Base-by-base conservation (phyloP, 23 tunicate genomes). In the Aplidium turbinatum region DNA sequence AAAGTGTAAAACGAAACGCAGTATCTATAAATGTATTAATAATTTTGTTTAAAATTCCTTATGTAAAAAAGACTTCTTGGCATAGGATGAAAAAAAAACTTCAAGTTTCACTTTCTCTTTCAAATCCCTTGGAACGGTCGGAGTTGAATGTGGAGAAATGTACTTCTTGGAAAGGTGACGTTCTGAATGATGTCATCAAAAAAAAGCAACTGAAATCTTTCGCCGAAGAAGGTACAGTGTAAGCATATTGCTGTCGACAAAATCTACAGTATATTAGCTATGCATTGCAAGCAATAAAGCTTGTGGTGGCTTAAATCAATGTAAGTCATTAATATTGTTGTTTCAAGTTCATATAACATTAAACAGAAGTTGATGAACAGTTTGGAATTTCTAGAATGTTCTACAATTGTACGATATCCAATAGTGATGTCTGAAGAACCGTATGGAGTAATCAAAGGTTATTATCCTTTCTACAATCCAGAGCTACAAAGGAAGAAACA, bases 211-310 rank as follows among this genome's bases (percentile, higher is more conserved):
- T 70, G 2, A 46, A 85, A 39, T 68, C 92, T 0, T 21, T 60
- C 32, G 57, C 63, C 9, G 92, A 85, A 25, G 72, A 78, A 58
- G 82, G 92, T 85, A n/a, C n/a, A n/a, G n/a, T n/a, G n/a, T n/a
- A n/a, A n/a, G n/a, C n/a, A n/a, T n/a, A n/a, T n/a, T n/a, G n/a
- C n/a, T n/a, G n/a, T n/a, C n/a, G n/a, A n/a, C n/a, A n/a, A n/a
- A n/a, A n/a, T n/a, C n/a, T n/a, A n/a, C n/a, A n/a, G n/a, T n/a
- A n/a, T n/a, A n/a, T n/a, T n/a, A n/a, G n/a, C n/a, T n/a, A n/a
- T n/a, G n/a, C n/a, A n/a, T n/a, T n/a, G n/a, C n/a, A n/a, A n/a
- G n/a, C n/a, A n/a, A n/a, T n/a, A n/a, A n/a, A n/a, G n/a, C n/a
- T n/a, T n/a, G n/a, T n/a, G n/a, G n/a, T n/a, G n/a, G n/a, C n/a